Evolutionary conservation across 2,113 vertebrate genomes (phyloP), one percentile per base, ranked within the genome.

Genomic region (Lipotes vexillifer): DNA sequence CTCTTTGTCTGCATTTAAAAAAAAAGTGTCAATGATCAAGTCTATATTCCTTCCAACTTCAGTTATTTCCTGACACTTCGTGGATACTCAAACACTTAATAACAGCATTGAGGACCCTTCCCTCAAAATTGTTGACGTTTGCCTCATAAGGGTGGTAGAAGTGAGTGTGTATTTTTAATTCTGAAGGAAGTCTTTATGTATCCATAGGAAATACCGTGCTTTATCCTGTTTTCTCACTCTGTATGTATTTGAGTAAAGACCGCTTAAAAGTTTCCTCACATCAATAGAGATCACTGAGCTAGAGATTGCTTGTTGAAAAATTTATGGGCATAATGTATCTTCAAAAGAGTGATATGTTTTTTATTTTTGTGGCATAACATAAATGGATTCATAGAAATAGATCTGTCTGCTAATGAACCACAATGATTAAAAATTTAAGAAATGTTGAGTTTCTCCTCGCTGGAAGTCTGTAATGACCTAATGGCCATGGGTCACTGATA

Each of bases 251-350:
- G 52, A 85, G 82, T 88, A 88, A 82, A 33, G 38, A 20, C 44
- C 27, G 44, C 21, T 97, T 96, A 71, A 82, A 97, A 81, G 44
- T 90, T 89, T 17, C 49, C 21, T 77, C 61, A 87, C 31, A 75
- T 80, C 29, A 63, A 3, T 66, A 69, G 23, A 97, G 94, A 68
- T 91, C 52, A 93, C 72, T 78, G 71, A 84, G 36, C 33, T n/a
- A 61, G 36, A 97, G 29, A 78, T 29, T 63, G 14, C 68, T 74
- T 88, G 49, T 59, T 72, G 61, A 91, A 94, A 88, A 92, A 81
- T 75, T 33, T 85, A 86, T 38, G 84, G 23, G 23, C 12, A 65
- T 92, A 49, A 71, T 55, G 87, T n/a, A 88, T 81, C 36, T 92
- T 95, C 72, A 89, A 55, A 93, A 78, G 84, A 92, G 13, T 77